Percentiles rank a stretch among this genome's conserved stretches.
Evolutionary conservation across 1,140 invertebrate genomes (phyloP).

Genomic region (Trichogramma pretiosum): DNA sequence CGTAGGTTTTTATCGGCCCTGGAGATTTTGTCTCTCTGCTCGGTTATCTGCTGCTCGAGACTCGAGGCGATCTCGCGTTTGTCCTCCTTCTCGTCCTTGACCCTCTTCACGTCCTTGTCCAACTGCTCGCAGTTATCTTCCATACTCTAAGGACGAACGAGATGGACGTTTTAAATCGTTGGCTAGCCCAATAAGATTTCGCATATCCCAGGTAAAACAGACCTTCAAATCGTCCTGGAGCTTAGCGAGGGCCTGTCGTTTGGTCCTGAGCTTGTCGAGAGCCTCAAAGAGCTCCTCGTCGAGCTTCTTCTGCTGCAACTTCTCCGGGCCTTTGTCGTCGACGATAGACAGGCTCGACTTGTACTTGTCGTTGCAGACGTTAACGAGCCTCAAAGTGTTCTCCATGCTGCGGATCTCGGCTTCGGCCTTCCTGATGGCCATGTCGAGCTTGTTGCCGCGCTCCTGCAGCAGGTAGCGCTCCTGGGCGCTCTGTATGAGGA

Average conservation of each 20-base stretch:
- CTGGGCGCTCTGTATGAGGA: slow-evolving; percentile 61
- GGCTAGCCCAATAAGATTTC: no score
- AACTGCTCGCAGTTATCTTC: slow-evolving; percentile 24
- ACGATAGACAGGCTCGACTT: slow-evolving; percentile 47
- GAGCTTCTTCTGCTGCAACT: slow-evolving; percentile 42
- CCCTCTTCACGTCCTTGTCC: slow-evolving; percentile 24
- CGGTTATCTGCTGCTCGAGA: slow-evolving; percentile 32
- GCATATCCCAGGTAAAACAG: no score
- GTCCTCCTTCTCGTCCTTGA: slow-evolving; percentile 29
- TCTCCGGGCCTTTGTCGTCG: slow-evolving; percentile 43
- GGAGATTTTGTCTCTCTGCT: slow-evolving; percentile 33
- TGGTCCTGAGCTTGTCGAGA: slow-evolving; percentile 24
- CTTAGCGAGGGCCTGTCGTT: slow-evolving; percentile 1
- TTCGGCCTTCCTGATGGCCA: slow-evolving; percentile 56
- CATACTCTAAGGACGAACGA: no score
- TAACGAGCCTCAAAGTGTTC: slow-evolving; percentile 60
- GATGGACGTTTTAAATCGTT: no score
- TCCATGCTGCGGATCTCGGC: slow-evolving; percentile 65
- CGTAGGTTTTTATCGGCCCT: slow-evolving; percentile 34
- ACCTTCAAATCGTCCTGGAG: slow-evolving; percentile 25
- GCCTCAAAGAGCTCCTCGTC: slow-evolving; percentile 45
- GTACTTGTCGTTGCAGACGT: slow-evolving; percentile 56
- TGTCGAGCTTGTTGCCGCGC: slow-evolving; percentile 61
- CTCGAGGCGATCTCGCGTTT: slow-evolving; percentile 25
- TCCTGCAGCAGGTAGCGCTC: slow-evolving; percentile 59